Conservation (phyloP, 2,888 invertebrate species). For the Nomada fucata region DNA sequence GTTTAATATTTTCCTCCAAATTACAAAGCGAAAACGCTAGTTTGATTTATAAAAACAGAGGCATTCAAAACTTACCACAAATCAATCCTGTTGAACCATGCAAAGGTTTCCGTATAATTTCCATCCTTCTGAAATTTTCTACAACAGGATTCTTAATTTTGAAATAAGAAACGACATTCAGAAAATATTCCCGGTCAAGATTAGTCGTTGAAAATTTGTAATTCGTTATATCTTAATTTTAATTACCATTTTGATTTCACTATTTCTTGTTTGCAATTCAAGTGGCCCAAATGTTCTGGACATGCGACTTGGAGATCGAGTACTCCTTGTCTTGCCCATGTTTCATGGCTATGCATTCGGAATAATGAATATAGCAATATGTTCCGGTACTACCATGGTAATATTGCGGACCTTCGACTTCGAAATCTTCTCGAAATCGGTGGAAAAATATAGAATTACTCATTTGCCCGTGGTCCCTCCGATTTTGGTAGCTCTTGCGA, state of each 20-base stretch:
- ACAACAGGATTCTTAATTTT: too few species aligned
- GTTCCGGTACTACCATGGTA: constrained; percentile 31
- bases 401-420: constrained; percentile 72
- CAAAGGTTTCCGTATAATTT: too few species aligned
- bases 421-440: constrained; percentile 67
- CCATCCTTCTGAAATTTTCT: too few species aligned
- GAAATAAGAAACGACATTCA: not conserved
- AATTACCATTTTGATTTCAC: not conserved
- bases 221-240: not conserved
- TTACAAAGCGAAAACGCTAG: too few species aligned
- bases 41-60: too few species aligned
- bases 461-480: constrained; percentile 85
- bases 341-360: constrained; percentile 74
- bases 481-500: constrained; percentile 85
- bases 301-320: constrained; percentile 29
- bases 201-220: not conserved
- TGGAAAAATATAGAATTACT: constrained; percentile 73
- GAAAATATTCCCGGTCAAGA: not conserved
- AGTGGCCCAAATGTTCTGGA: constrained; percentile 38
- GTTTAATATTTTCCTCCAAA: too few species aligned
- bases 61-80: too few species aligned
- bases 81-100: too few species aligned
- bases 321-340: constrained; percentile 65
- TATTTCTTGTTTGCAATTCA: constrained; percentile 8
- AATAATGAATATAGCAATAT: constrained; percentile 4